A percentile compares a stretch with the other conserved stretches of the same genome.
phyloP scores from a whole-genome alignment of 2,113 vertebrate genomes.

The Capreolus pygargus region DNA sequence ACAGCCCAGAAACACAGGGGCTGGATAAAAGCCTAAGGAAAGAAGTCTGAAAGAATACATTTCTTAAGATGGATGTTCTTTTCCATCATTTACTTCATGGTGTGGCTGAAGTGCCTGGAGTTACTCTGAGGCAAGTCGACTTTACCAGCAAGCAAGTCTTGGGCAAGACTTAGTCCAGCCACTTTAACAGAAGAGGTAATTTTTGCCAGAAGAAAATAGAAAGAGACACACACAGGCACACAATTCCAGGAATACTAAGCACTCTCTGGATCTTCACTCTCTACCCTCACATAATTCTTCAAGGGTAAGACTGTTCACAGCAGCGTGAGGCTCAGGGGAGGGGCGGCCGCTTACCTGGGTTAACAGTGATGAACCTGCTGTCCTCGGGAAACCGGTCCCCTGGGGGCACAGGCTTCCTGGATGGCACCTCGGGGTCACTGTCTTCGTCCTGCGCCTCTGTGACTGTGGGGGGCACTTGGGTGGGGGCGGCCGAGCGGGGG shows the following conservation, averaged over 20 bases:
- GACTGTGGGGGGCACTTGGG: conserved; percentile 83
- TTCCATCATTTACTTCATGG: neutral
- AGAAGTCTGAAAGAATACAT: neutral
- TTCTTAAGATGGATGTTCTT: neutral
- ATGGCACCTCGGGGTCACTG: conserved; percentile 73
- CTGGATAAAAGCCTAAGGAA: neutral
- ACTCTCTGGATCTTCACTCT: neutral
- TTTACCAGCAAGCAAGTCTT: neutral
- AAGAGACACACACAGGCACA: accelerated
- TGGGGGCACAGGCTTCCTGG: conserved; percentile 70
- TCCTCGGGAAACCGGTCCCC: conserved; percentile 79
- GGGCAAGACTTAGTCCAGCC: neutral
- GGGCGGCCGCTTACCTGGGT: conserved; percentile 85
- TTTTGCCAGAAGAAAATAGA: neutral
- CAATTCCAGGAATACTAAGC: neutral
- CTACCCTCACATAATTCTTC: neutral
- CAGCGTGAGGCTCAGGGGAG: accelerated
- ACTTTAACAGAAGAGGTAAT: neutral
- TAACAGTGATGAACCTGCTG: conserved; percentile 87
- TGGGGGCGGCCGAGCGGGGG: conserved; percentile 76
- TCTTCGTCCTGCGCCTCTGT: conserved; percentile 78
- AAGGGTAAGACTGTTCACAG: accelerated
- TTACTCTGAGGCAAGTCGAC: neutral
- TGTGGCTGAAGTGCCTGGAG: neutral
- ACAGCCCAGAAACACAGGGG: neutral